phyloP scores from a whole-genome alignment of 1,140 invertebrate genomes.

The Thaumetopoea pityocampa region DNA sequence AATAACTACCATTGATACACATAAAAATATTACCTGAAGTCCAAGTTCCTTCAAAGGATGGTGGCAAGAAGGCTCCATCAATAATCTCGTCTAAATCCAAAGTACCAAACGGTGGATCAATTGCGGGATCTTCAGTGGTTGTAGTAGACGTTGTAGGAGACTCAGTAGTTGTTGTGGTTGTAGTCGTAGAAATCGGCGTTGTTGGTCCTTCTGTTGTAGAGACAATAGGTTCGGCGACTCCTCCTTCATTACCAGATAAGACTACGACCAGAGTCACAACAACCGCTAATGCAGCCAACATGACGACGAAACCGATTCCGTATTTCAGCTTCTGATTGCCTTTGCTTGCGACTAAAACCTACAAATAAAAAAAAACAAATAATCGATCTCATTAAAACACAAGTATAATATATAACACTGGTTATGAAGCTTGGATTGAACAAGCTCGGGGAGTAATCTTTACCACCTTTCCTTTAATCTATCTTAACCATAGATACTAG shows the following conservation, averaged over 20 bases:
- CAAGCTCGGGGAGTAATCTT: too few relatives aligned
- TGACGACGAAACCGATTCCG: constrained; percentile 43
- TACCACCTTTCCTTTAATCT: too few relatives aligned
- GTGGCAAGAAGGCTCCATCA: constrained; percentile 41
- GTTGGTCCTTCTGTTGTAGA: constrained; percentile 25
- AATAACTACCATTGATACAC: too few relatives aligned
- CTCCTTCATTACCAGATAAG: constrained; percentile 37
- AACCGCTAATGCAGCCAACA: constrained; percentile 45
- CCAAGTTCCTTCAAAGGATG: constrained; percentile 52
- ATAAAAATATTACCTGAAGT: constrained; percentile 52
- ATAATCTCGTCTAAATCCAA: constrained; percentile 50
- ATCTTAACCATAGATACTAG: too few relatives aligned
- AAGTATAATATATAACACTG: too few relatives aligned
- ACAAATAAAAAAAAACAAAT: constrained; percentile 14
- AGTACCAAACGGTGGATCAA: constrained; percentile 12
- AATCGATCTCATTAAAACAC: too few relatives aligned
- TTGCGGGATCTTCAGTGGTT: constrained; percentile 29
- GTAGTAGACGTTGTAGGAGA: constrained; percentile 14
- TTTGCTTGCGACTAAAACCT: constrained; percentile 58
- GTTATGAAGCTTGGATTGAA: too few relatives aligned
- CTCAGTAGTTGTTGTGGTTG: constrained; percentile 17
- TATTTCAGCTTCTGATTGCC: constrained; percentile 48
- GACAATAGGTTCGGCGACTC: constrained; percentile 26
- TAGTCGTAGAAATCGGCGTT: constrained; percentile 21
- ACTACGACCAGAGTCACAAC: constrained; percentile 50